Conservation (phyloP, 2,113 vertebrate genomes). For the Cynopterus brachyotis region DNA sequence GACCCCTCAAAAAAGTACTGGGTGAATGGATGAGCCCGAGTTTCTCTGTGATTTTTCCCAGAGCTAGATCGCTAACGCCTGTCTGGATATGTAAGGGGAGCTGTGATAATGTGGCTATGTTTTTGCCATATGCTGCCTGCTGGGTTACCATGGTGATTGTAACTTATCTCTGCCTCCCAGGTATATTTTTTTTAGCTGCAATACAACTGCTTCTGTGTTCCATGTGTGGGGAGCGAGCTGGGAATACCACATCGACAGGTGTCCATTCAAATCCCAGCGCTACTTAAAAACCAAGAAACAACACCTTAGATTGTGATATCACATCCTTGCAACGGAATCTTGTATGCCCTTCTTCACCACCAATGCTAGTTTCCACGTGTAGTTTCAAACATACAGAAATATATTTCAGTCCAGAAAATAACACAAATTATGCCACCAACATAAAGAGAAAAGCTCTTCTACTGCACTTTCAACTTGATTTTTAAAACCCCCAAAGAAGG, state of each 20-base stretch:
- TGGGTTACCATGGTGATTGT: constrained; percentile 46
- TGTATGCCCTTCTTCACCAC: not conserved
- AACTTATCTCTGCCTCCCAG: not conserved
- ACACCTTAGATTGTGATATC: not conserved
- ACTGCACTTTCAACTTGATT: not conserved
- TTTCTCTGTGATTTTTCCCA: not conserved
- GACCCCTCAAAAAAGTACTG: not conserved
- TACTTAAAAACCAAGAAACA: constrained; percentile 38
- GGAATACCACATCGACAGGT: not conserved
- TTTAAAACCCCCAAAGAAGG: constrained; percentile 38
- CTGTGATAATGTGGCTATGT: not conserved
- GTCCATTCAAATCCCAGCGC: not conserved
- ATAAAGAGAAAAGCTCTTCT: constrained; percentile 12
- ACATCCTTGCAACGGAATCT: constrained; percentile 31
- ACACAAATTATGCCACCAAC: not conserved
- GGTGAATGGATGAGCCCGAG: not conserved
- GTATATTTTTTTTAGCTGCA: not conserved
- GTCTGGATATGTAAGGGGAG: not conserved
- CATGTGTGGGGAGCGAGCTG: not conserved
- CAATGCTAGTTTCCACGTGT: not conserved
- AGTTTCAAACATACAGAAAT: not conserved
- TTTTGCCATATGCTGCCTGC: not conserved
- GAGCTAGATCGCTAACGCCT: not conserved
- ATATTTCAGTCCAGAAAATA: constrained; percentile 30
- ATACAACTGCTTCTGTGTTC: not conserved